These are phyloP conservation scores for Sinonovacula constricta DNA, from an alignment of 1,140 invertebrate species.

Conservation along the genomic window DNA sequence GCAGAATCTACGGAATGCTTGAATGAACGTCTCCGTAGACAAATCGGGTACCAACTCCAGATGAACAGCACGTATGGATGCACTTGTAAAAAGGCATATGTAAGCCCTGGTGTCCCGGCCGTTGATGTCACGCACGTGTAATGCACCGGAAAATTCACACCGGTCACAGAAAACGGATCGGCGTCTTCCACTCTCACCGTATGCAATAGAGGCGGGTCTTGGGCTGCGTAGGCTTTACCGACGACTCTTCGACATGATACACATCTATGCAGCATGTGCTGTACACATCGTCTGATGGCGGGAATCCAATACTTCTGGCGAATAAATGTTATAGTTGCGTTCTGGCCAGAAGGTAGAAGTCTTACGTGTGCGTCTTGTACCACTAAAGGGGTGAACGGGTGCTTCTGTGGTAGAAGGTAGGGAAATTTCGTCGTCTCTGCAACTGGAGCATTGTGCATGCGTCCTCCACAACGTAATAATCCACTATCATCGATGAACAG, in stretches of 20 bases:
- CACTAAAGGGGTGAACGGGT: neutral
- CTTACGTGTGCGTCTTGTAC: neutral
- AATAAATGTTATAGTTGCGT: slow-evolving; percentile 4
- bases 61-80: slow-evolving; percentile 12
- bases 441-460: slow-evolving; percentile 14
- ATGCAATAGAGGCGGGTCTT: neutral
- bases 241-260: neutral
- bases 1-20: neutral
- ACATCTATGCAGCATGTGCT: neutral
- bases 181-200: neutral
- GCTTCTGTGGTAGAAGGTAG: slow-evolving; percentile 10
- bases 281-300: slow-evolving; percentile 1
- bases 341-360: neutral
- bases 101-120: neutral
- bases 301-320: slow-evolving; percentile 17
- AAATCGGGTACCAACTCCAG: neutral
- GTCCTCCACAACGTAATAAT: neutral
- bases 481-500: neutral
- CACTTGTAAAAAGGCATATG: neutral
- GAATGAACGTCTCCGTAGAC: neutral
- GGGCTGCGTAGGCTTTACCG: neutral
- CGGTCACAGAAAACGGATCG: neutral
- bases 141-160: neutral
- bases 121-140: neutral
- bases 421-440: slow-evolving; percentile 2